Conservation (phyloP, 1,140 invertebrate genomes). For the Neotoxoptera formosana region DNA sequence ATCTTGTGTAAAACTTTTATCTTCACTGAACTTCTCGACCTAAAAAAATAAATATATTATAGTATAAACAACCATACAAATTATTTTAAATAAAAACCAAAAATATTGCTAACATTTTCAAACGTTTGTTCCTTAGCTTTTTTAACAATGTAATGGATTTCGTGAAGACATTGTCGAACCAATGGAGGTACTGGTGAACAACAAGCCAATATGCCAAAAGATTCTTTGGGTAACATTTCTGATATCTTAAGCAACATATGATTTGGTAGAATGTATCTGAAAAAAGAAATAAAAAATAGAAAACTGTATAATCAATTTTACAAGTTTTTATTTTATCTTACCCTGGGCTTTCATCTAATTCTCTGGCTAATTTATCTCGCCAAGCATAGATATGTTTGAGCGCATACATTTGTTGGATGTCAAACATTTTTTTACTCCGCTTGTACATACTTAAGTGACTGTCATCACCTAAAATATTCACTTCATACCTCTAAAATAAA, state of each 20-base stretch:
- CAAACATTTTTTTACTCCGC: slow-evolving; percentile 82
- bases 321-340: slow-evolving; percentile 64
- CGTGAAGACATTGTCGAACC: slow-evolving; percentile 77
- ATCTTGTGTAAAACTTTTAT: slow-evolving; percentile 32
- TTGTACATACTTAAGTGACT: slow-evolving; percentile 79
- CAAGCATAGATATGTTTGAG: slow-evolving; percentile 85
- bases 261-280: slow-evolving; percentile 90
- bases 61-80: neutral
- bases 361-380: slow-evolving; percentile 85
- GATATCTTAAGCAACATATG: slow-evolving; percentile 94
- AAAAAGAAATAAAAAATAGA: slow-evolving; percentile 58
- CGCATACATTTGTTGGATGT: slow-evolving; percentile 85
- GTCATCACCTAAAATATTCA: slow-evolving; percentile 77
- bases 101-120: slow-evolving; percentile 67
- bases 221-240: slow-evolving; percentile 89
- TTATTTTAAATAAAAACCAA: neutral
- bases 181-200: slow-evolving; percentile 93
- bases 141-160: slow-evolving; percentile 79
- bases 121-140: slow-evolving; percentile 78
- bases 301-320: neutral
- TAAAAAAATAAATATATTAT: neutral
- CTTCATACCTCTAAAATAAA: slow-evolving; percentile 76
- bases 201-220: slow-evolving; percentile 91
- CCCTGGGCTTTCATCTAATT: slow-evolving; percentile 89
- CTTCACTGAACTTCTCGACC: slow-evolving; percentile 15